Percentiles rank a stretch among this genome's conserved stretches.
Conservation (phyloP, 1,140 invertebrate genomes). For the Gryllus bimaculatus region DNA sequence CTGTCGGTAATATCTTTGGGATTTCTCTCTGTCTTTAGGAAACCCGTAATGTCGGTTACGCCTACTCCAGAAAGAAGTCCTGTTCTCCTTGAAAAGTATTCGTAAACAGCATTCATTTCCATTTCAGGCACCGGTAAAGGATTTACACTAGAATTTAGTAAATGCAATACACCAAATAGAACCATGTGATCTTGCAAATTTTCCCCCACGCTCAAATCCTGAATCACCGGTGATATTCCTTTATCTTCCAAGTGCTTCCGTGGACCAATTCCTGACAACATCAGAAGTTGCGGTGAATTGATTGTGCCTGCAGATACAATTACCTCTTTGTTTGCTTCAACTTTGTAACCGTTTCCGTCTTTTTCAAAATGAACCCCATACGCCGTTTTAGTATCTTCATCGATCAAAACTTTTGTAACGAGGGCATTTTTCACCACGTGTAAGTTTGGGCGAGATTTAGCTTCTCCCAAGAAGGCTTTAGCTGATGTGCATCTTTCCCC, state of each 20-base stretch:
- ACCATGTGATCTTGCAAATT: constrained; percentile 49
- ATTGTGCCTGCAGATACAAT: constrained; percentile 73
- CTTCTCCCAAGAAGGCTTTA: constrained; percentile 56
- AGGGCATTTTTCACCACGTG: constrained; percentile 77
- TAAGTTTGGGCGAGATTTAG: constrained; percentile 68
- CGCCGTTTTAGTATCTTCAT: constrained; percentile 35
- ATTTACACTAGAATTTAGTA: too few species aligned
- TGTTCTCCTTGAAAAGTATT: too few species aligned
- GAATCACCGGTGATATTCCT: constrained; percentile 57
- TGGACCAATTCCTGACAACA: constrained; percentile 84
- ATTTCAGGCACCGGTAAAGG: too few species aligned
- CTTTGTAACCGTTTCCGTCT: constrained; percentile 35
- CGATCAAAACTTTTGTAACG: constrained; percentile 53
- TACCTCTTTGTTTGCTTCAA: constrained; percentile 64
- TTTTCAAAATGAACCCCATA: constrained; percentile 39
- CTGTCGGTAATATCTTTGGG: background rate
- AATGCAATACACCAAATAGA: background rate
- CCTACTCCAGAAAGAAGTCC: too few species aligned
- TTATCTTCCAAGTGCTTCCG: constrained; percentile 63
- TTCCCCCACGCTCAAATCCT: constrained; percentile 47
- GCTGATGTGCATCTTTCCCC: constrained; percentile 47
- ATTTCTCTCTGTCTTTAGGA: too few species aligned
- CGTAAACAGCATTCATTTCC: too few species aligned
- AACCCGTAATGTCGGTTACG: too few species aligned
- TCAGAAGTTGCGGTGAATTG: constrained; percentile 70